Base-by-base conservation (phyloP, 2,113 vertebrate genomes). In the Peucedramus taeniatus region DNA sequence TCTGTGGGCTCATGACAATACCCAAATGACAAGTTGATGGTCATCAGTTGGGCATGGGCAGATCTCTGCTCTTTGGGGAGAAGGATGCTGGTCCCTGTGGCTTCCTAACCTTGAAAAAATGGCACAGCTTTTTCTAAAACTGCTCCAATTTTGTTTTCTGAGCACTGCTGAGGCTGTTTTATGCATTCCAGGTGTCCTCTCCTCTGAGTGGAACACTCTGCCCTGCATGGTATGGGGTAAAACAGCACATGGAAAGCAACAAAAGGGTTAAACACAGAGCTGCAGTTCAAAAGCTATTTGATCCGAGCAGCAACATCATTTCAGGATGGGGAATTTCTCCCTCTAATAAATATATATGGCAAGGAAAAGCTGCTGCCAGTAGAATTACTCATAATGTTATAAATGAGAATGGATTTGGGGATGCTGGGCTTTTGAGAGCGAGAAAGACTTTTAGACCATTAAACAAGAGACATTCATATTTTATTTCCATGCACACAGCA, bases 381-480 rank as follows among this genome's bases (percentile, higher is more conserved):
- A 93, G 94, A 91, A 97, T 89, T 94, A 92, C 93, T 95, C 87
- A 82, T 94, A 64, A 94, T 65, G n/a, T 91, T 96, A 93, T 68
- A 97, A 96, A 95, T 72, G 87, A 94, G 94, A 97, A 97, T 96
- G 81, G 89, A 95, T 96, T 90, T 95, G 60, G 72, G 35, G 91
- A 87, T 54, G 60, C 30, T 81, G 83, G 45, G n/a, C 2, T 83
- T 77, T 87, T 82, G 81, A 82, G 61, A 90, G 50, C 3, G 3
- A 87, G 69, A 87, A 59, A 89, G 94, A 89, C 80, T 95, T 91
- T 92, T 64, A 87, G 87, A 50, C 69, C 89, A 87, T 94, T 94
- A 91, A 95, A 69, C n/a, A 9, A 18, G 65, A 87, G 83, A 79
- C 74, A 87, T 92, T 82, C 40, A 85, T 96, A 87, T 71, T 95